Evolutionary conservation across 2,797 vertebrate species (phyloP).

Genomic region (Heteromormyrus szaboi): DNA sequence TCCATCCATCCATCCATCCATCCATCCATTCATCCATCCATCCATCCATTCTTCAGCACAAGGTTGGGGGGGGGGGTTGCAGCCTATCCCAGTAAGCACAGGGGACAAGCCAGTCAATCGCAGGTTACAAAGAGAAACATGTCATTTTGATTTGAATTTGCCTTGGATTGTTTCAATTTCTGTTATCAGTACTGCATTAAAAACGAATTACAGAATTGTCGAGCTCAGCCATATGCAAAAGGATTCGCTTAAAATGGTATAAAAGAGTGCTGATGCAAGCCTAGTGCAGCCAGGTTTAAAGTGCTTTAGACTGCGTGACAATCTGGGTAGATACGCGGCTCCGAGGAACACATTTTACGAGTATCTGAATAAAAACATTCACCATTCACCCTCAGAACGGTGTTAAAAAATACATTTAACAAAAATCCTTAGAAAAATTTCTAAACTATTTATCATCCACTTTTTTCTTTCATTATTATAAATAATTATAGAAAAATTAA

Average conservation of each 20-base stretch:
- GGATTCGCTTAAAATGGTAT: neutral
- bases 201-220: neutral
- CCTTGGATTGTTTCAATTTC: neutral
- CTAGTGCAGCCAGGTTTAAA: neutral
- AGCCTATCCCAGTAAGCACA: neutral
- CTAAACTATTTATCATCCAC: neutral
- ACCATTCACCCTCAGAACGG: neutral
- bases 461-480: neutral
- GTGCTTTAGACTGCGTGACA: neutral
- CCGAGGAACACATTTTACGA: neutral
- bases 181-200: conserved; percentile 5
- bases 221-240: neutral
- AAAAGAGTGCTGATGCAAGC: neutral
- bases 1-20: neutral
- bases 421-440: neutral
- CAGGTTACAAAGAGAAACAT: neutral
- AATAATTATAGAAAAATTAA: neutral
- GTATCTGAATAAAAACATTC: neutral
- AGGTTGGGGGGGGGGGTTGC: neutral
- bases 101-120: neutral
- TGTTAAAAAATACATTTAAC: neutral
- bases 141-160: neutral
- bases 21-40: neutral
- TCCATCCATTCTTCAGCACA: neutral
- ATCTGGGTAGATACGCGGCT: neutral